Evolutionary conservation across 2,888 invertebrate species (phyloP).

Genomic region (Buathra laborator): DNA sequence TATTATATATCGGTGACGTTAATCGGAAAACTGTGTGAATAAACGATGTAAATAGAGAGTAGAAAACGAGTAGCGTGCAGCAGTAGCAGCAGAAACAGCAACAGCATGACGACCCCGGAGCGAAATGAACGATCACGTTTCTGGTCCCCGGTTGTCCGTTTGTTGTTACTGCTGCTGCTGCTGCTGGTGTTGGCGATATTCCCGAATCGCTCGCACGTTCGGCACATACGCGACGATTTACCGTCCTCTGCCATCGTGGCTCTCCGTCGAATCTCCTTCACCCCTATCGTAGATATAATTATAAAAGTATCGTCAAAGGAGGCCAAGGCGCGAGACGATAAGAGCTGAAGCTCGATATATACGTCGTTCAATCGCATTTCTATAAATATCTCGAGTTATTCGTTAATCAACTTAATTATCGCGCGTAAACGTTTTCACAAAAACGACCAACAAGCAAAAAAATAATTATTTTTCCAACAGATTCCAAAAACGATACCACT

Average conservation of each 20-base stretch:
- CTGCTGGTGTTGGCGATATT: constrained; percentile 38
- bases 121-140: constrained; percentile 67
- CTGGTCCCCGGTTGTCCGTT: constrained; percentile 49
- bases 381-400: no score
- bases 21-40: constrained; percentile 67
- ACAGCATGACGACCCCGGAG: constrained; percentile 27
- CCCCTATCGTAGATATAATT: neutral
- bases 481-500: no score
- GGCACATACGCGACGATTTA: constrained; percentile 59
- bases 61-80: constrained; percentile 7
- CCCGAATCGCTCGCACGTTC: constrained; percentile 49
- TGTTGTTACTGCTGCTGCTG: constrained; percentile 21
- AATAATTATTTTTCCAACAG: no score
- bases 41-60: constrained; percentile 62
- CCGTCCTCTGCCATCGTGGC: constrained; percentile 24
- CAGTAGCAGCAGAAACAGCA: neutral
- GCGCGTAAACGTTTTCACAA: no score
- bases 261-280: neutral
- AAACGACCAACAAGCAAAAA: no score
- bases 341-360: neutral
- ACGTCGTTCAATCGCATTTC: neutral
- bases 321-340: neutral
- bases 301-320: neutral
- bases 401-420: no score
- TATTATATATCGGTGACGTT: constrained; percentile 62